Base-by-base conservation (phyloP, 1,140 invertebrate species). In the Thaumetopoea pityocampa region DNA sequence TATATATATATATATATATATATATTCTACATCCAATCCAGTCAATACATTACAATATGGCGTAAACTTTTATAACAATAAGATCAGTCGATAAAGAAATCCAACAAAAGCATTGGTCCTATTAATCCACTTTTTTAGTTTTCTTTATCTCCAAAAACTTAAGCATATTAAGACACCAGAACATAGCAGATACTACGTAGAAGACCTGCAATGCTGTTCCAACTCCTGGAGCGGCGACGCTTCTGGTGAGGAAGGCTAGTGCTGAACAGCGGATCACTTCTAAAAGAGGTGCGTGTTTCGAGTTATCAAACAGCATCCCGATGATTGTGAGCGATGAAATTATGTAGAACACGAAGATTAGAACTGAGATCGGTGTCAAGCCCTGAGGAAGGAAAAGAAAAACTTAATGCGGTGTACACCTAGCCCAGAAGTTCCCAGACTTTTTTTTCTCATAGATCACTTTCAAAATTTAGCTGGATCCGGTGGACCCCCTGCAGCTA, bases 241-340 rank as follows among this genome's bases (percentile, higher is more conserved):
- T 67, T 41, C 80, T 65, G 1, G 69, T 68, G 2, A 84, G 36
- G 64, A 84, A 84, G 6, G 85, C 72, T 2, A 89, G 63, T 0
- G 80, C 58, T 4, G 85, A 68, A 48, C 90, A 91, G 0, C 90
- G 79, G 0, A 85, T 17, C 0, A 89, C 67, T 67, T 92, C 90
- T 5, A 89, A 51, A 1, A 87, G 29, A 0, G 81, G 68, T 1
- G 86, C 86, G 28, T 87, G 78, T 6, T 84, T 72, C 7, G 81
- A 81, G 30, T 87, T 85, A 27, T 93, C 91, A 49, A 93, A 90
- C 5, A 93, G 52, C 82, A 93, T 86, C 9, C 92, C 92, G 22
- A 94, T 92, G 2, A 89, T 83, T 1, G 88, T 91, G 4, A 93
- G 58, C 0, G 90, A 90, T 1, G 87, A 85, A 5, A 93, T 77